Conservation (phyloP, 1,140 invertebrate genomes). For the Drosophila dunni region DNA sequence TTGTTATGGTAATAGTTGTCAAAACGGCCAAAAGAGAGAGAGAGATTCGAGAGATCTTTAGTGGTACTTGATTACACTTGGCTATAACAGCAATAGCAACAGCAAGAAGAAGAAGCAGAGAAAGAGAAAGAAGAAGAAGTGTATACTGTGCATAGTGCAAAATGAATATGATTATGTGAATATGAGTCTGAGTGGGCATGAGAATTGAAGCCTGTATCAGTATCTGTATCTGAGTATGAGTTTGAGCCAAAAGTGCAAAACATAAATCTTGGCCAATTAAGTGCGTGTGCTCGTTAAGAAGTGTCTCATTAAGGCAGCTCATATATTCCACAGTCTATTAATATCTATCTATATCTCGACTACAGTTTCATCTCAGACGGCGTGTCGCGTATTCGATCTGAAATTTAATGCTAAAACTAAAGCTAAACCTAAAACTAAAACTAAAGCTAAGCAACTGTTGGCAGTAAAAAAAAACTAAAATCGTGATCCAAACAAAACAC, state of each 20-base stretch:
- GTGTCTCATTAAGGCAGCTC: slow-evolving; percentile 41
- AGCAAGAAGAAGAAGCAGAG: background rate
- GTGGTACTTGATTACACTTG: slow-evolving; percentile 77
- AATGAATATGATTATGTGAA: slow-evolving; percentile 13
- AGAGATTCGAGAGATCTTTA: slow-evolving; percentile 77
- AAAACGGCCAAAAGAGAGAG: slow-evolving; percentile 60
- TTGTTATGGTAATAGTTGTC: slow-evolving; percentile 82
- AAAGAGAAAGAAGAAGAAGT: background rate
- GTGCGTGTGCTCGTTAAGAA: slow-evolving; percentile 56
- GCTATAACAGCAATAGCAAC: slow-evolving; percentile 23
- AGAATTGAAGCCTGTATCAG: slow-evolving; percentile 11
- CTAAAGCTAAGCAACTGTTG: slow-evolving; percentile 35
- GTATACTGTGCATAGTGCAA: slow-evolving; percentile 14
- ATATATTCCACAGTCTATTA: slow-evolving; percentile 16
- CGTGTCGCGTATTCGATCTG: slow-evolving; percentile 56
- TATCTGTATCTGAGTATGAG: slow-evolving; percentile 26
- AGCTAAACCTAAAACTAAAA: slow-evolving; percentile 18
- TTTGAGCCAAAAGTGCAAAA: slow-evolving; percentile 37
- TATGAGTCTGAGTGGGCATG: slow-evolving; percentile 26
- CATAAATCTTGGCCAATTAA: slow-evolving; percentile 70
- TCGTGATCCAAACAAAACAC: slow-evolving; percentile 29
- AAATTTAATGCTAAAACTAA: slow-evolving; percentile 20
- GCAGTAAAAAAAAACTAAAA: slow-evolving; percentile 22
- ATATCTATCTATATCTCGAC: slow-evolving; percentile 3
- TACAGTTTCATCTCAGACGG: slow-evolving; percentile 49